Base-by-base conservation (phyloP, 2,797 vertebrate genomes). In the Pangasius mekongensis region DNA sequence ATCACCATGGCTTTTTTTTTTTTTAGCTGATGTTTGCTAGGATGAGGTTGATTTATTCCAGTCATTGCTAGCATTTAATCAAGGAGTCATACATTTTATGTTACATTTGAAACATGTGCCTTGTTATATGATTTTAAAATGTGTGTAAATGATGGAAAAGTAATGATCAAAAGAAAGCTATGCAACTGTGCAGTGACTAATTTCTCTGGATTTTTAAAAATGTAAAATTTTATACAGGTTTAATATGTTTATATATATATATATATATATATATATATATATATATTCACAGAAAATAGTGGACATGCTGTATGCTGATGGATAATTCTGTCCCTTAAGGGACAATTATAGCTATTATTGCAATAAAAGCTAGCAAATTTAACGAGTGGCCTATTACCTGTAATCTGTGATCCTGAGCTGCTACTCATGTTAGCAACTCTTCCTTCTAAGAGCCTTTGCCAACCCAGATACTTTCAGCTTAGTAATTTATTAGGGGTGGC, bases 401-500 rank as follows among this genome's bases (percentile, higher is more conserved):
- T 76, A 52, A 83, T 83, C 56, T 76, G 56, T 20, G 43, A 27
- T 74, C 36, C 39, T 58, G 27, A 71, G 24, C 78, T 60, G 54
- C 67, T 60, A 27, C 43, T 76, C 58, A 52, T 62, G 58, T 54
- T 30, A 24, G 60, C 54, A 81, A 78, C 43, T 52, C 43, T 83
- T 33, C 30, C 77, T 80, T 62, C 60, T 71, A 60, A 60, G 36
- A 83, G 84, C 47, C 24, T 36, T 66, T 58, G 2, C 49, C 39
- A 54, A 62, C 80, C 24, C 81, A 85, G 58, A 39, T 49, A 6
- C 10, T 66, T n/a, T 86, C 8, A 73, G 58, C 20, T 33, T 87
- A 11, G 24, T 89, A n/a, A 85, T 89, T 87, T 87, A 87, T 88
- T 49, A 85, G 87, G 80, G 86, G 58, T 54, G 74, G 76, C 27